Evolutionary conservation across 2,797 vertebrate species (phyloP), one percentile per base, ranked within the genome.

Genomic region (Knipowitschia caucasica): DNA sequence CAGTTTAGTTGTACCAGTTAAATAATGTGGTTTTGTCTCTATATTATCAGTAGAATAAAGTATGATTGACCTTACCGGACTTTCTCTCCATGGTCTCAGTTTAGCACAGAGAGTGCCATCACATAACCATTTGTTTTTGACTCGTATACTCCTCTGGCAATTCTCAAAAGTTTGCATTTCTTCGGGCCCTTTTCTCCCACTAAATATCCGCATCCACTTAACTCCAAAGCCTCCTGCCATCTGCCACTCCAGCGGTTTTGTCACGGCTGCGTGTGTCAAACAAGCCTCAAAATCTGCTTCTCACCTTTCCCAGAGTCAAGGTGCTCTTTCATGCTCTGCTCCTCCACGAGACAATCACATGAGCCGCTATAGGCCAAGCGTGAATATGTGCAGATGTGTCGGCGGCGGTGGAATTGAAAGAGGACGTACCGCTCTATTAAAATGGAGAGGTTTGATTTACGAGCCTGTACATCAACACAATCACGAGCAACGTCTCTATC

Each of bases 181-280:
- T 46, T 26, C 11, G n/a, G n/a, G 26, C 9, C 58, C 63, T 54
- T 59, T 59, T 72, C 65, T 66, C 61, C n/a, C 14, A 50, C 66
- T 52, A 31, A 67, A 53, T 44, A 1, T 62, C 17, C 11, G 43
- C 0, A 1, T 25, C 18, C 53, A 47, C 25, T 2, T 11, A 47
- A 15, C 17, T 60, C 3, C 51, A 18, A 62, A 46, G 8, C 18
- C 20, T 29, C 5, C 23, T 62, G 36, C 50, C 27, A 51, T 60
- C 47, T 75, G 73, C 42, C 53, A 67, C 53, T 29, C 64, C 31
- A 71, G 57, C 66, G 39, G 34, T 67, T 73, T 62, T 60, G 10
- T 56, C 67, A 53, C 25, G 10, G 45, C 57, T 21, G 53, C 38
- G 18, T 2, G n/a, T 14, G 18, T 50, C 29, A 15, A 55, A 58